phyloP scores from a whole-genome alignment of 2,888 invertebrate species.

The Tuberolachnus salignus region DNA sequence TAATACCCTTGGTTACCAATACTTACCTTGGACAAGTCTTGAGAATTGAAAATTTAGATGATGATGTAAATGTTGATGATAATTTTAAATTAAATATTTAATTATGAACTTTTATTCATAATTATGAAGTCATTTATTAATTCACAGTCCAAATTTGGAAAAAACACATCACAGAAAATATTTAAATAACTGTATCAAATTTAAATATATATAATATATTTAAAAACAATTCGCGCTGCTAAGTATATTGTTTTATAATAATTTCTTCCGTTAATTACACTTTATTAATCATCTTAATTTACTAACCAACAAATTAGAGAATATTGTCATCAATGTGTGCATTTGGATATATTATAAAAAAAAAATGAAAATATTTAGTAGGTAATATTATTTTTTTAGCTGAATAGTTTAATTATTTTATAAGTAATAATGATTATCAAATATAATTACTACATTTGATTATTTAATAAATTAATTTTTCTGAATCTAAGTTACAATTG shows the following conservation, averaged over 20 bases:
- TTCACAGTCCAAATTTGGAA: not conserved
- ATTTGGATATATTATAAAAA: slow-evolving; percentile 7
- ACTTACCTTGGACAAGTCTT: slow-evolving; percentile 23
- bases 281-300: not conserved
- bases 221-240: too few species aligned
- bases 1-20: slow-evolving; percentile 53
- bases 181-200: not conserved
- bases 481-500: too few species aligned
- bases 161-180: slow-evolving; percentile 2
- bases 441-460: not conserved
- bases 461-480: not conserved
- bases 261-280: not conserved
- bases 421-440: not conserved
- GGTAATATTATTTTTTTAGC: too few species aligned
- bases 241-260: not conserved
- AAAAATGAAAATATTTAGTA: not conserved
- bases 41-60: not conserved
- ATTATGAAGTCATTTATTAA: not conserved
- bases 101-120: too few species aligned
- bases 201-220: too few species aligned
- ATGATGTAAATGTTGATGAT: not conserved
- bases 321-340: slow-evolving; percentile 17
- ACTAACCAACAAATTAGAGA: slow-evolving; percentile 5
- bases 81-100: too few species aligned
- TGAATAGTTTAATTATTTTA: not conserved